These are phyloP conservation scores for Drosophila glabriapex DNA, from an alignment of 2,888 invertebrate genomes.

Conservation along the genomic window DNA sequence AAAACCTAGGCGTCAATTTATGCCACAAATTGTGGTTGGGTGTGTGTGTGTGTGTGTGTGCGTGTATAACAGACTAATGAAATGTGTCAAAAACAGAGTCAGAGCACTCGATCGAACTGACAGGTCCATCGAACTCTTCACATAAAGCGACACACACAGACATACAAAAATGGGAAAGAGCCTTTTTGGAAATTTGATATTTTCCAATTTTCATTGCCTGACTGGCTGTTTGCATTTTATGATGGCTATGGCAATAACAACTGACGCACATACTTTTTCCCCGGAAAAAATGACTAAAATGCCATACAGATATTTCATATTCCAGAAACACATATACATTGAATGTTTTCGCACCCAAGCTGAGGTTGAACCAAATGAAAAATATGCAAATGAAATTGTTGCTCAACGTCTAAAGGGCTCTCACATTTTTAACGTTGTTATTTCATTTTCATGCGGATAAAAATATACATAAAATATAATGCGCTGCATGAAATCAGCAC, in stretches of 20 bases:
- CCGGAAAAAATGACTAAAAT: slow-evolving; percentile 57
- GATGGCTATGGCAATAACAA: slow-evolving; percentile 58
- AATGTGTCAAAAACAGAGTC: slow-evolving; percentile 73
- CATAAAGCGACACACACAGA: slow-evolving; percentile 23
- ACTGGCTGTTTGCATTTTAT: slow-evolving; percentile 62
- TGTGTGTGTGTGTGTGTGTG: slow-evolving; percentile 25
- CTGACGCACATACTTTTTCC: slow-evolving; percentile 52
- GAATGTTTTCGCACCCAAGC: slow-evolving; percentile 58
- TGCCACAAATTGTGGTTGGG: slow-evolving; percentile 48
- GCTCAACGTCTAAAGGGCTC: slow-evolving; percentile 63
- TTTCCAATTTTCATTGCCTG: slow-evolving; percentile 76
- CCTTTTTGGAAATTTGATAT: slow-evolving; percentile 70
- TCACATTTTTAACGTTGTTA: slow-evolving; percentile 51
- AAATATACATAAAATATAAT: slow-evolving; percentile 62
- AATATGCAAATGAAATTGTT: slow-evolving; percentile 79
- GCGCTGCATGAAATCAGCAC: slow-evolving; percentile 63
- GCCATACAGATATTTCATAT: slow-evolving; percentile 65
- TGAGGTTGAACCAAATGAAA: slow-evolving; percentile 64
- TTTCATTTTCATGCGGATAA: slow-evolving; percentile 69
- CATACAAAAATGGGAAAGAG: slow-evolving; percentile 25
- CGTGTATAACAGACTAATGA: slow-evolving; percentile 65
- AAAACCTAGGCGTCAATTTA: slow-evolving; percentile 72
- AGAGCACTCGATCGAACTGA: slow-evolving; percentile 56
- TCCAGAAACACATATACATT: slow-evolving; percentile 46
- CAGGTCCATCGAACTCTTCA: slow-evolving; percentile 39